phyloP scores from a whole-genome alignment of 2,113 vertebrate species.

The Rhinoderma darwinii region DNA sequence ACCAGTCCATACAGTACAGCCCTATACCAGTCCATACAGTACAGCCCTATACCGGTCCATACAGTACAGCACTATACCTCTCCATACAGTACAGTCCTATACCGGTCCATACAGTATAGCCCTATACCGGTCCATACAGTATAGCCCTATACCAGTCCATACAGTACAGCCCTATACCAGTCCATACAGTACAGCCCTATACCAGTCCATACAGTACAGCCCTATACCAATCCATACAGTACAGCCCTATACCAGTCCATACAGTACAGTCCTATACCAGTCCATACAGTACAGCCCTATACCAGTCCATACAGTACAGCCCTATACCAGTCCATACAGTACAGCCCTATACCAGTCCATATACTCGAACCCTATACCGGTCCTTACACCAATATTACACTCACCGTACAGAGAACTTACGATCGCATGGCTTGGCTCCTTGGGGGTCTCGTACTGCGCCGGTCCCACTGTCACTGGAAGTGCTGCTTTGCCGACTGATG shows the following conservation, averaged over 20 bases:
- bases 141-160: neutral
- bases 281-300: neutral
- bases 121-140: neutral
- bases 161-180: neutral
- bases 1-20: no score
- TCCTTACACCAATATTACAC: neutral
- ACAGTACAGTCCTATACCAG: neutral
- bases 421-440: slow-evolving; percentile 73
- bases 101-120: no score
- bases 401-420: slow-evolving; percentile 78
- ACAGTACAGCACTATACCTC: no score
- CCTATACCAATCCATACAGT: neutral
- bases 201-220: neutral
- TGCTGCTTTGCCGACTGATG: slow-evolving; percentile 79
- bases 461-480: slow-evolving; percentile 77
- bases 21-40: no score
- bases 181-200: no score
- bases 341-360: neutral
- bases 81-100: no score
- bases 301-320: neutral
- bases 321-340: neutral
- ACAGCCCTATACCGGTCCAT: no score
- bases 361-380: neutral
- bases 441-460: slow-evolving; percentile 75
- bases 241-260: neutral